phyloP scores from a whole-genome alignment of 1,140 invertebrate species.

The Zaprionus inermis region DNA sequence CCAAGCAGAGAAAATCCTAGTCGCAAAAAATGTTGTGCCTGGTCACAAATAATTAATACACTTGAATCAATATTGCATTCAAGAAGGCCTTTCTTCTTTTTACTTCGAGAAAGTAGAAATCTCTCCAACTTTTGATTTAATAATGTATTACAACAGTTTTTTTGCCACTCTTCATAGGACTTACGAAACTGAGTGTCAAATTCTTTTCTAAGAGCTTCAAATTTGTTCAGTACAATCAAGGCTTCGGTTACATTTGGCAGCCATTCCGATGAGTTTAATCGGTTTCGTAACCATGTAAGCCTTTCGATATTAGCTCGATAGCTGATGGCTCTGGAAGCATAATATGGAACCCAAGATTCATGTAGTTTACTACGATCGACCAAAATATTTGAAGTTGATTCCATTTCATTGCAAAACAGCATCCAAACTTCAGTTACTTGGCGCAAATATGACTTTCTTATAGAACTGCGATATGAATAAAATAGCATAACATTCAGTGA shows the following conservation, averaged over 20 bases:
- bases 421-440: conserved; percentile 88
- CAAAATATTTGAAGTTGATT: conserved; percentile 89
- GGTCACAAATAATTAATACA: conserved; percentile 69
- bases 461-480: conserved; percentile 88
- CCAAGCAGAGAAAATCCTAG: conserved; percentile 85
- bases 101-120: conserved; percentile 89
- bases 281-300: conserved; percentile 57
- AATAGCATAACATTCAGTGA: conserved; percentile 88
- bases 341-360: conserved; percentile 88
- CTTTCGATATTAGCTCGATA: conserved; percentile 63
- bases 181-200: conserved; percentile 57
- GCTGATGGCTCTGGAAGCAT: conserved; percentile 86
- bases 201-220: conserved; percentile 52
- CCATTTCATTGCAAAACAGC: conserved; percentile 91
- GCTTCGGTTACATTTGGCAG: conserved; percentile 57
- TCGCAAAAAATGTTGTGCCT: conserved; percentile 84
- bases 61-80: conserved; percentile 91
- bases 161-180: conserved; percentile 86
- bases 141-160: conserved; percentile 86
- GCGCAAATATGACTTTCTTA: conserved; percentile 86
- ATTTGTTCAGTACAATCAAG: conserved; percentile 41
- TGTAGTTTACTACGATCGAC: conserved; percentile 87
- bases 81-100: conserved; percentile 87
- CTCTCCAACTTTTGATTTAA: conserved; percentile 87
- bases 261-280: conserved; percentile 66